A percentile compares a stretch with the other conserved stretches of the same genome.
Evolutionary conservation across 2,797 vertebrate species (phyloP).

Genomic region (Heterohyrax brucei): DNA sequence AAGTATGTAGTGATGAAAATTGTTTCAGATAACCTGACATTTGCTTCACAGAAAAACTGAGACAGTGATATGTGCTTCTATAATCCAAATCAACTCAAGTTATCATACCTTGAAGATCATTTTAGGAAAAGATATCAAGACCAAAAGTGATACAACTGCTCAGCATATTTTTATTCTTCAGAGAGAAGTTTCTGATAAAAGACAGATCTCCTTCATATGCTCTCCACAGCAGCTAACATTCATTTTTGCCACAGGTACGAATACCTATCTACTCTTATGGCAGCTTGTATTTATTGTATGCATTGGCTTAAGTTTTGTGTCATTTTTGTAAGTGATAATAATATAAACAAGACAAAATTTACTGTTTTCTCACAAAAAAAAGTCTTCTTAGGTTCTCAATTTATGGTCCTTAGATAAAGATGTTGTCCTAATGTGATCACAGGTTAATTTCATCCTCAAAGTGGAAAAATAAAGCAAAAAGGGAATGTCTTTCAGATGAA

Average conservation of each 20-base stretch:
- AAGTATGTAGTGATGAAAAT: not conserved
- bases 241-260: not conserved
- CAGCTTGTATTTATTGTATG: not conserved
- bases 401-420: not conserved
- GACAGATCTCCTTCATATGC: not conserved
- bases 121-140: conserved; percentile 13
- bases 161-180: not conserved
- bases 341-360: conserved; percentile 7
- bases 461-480: not conserved
- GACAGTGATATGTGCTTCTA: not conserved
- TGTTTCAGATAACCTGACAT: not conserved
- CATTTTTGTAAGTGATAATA: not conserved
- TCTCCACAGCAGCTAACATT: not conserved
- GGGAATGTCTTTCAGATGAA: not conserved
- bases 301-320: not conserved
- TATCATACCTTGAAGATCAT: conserved; percentile 3
- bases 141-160: not conserved
- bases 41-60: not conserved
- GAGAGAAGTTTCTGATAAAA: not conserved
- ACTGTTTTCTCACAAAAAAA: not conserved
- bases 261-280: not conserved
- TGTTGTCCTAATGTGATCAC: not conserved
- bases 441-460: conserved; percentile 23
- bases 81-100: not conserved
- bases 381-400: not conserved